Base-by-base conservation (phyloP, 2,113 vertebrate genomes). In the Dinomys branickii region DNA sequence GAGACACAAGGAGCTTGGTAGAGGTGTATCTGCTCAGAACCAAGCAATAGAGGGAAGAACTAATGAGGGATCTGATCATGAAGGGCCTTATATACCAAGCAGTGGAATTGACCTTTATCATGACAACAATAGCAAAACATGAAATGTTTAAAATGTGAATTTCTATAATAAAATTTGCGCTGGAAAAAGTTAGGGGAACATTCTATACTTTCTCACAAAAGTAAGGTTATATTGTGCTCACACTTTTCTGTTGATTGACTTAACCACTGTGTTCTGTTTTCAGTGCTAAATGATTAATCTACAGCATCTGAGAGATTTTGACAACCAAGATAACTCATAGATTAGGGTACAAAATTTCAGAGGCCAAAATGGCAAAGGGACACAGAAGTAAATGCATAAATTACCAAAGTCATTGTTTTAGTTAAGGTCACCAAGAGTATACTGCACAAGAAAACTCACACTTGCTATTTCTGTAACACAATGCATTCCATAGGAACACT, bases 321-420 rank as follows among this genome's bases (percentile, higher is more conserved):
- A 77, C 56, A 63, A 82, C 26, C 14, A 38, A 94, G 93, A 96
- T 41, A n/a, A 94, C 28, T 91, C 35, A 50, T 69, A 12, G n/a
- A 73, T 81, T 94, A 92, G 90, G 17, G 47, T 58, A 19, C 41
- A 73, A 69, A 14, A 71, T 35, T 80, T 17, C 41, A 38, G 30
- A 83, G 17, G 73, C 22, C 59, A 44, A 78, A 91, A 69, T 61
- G 22, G 5, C 58, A 73, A 35, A 84, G 17, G 87, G 61, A 73
- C 26, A 93, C 61, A 54, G 69, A 88, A 59, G n/a, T 17, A 84
- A 47, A 50, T 56, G 50, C 17, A 71, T n/a, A 84, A 95, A 95
- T 87, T 84, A 14, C 30, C 35, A 19, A 38, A 52, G n/a, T 91
- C 54, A n/a, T 5, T 58, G 94, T 65, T 89, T 88, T 78, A 82